phyloP scores from a whole-genome alignment of 2,797 vertebrate species.

The Pangasius mekongensis region DNA sequence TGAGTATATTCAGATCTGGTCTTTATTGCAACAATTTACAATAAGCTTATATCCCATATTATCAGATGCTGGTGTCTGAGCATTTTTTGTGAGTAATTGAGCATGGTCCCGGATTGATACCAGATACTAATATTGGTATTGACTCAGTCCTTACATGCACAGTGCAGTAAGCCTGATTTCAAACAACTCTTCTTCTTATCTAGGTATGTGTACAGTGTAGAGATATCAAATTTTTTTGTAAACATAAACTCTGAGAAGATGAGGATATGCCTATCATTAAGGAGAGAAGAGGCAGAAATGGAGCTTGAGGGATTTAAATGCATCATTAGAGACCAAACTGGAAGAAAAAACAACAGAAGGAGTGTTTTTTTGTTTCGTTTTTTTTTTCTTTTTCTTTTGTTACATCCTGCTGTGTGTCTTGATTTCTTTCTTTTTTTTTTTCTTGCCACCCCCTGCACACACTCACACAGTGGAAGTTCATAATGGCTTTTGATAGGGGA shows the following conservation, averaged over 20 bases:
- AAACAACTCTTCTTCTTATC: neutral
- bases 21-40: neutral
- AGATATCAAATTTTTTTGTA: neutral
- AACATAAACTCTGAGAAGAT: neutral
- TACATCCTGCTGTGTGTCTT: slow-evolving; percentile 1
- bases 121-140: neutral
- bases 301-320: neutral
- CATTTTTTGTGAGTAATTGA: neutral
- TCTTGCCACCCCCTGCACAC: neutral
- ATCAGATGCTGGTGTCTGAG: neutral
- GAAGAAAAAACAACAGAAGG: neutral
- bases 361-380: neutral
- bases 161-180: neutral
- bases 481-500: slow-evolving; percentile 37
- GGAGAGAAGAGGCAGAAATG: neutral
- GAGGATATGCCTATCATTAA: neutral
- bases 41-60: neutral
- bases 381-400: neutral
- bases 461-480: slow-evolving; percentile 2
- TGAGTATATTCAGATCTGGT: neutral
- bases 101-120: neutral
- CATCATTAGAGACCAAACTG: slow-evolving; percentile 24
- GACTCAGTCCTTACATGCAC: neutral
- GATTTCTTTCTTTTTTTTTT: neutral
- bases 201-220: neutral